Conservation (phyloP, 2,797 vertebrate genomes). For the Microcaecilia unicolor region DNA sequence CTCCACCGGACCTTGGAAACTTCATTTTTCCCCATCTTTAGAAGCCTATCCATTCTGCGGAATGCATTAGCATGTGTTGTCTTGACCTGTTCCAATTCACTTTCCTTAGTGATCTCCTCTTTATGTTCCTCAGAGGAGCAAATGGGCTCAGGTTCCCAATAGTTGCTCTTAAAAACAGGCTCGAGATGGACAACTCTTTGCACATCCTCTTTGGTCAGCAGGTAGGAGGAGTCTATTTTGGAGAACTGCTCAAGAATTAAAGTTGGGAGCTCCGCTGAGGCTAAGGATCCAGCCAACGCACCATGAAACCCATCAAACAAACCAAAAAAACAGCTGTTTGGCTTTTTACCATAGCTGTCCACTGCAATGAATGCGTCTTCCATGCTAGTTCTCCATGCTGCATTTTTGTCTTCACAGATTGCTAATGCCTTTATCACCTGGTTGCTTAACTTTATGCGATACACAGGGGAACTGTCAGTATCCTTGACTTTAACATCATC, state of each 20-base stretch:
- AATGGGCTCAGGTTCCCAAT: slow-evolving; percentile 14
- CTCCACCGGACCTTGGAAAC: slow-evolving; percentile 43
- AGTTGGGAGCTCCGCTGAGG: slow-evolving; percentile 41
- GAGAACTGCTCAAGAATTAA: slow-evolving; percentile 47
- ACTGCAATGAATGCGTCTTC: slow-evolving; percentile 33
- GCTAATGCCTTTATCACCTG: slow-evolving; percentile 36
- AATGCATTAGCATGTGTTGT: slow-evolving; percentile 43
- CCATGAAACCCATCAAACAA: slow-evolving; percentile 39
- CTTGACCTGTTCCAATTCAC: slow-evolving; percentile 24
- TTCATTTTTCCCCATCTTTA: slow-evolving; percentile 43
- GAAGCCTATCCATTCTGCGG: slow-evolving; percentile 47
- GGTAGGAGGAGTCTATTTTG: slow-evolving; percentile 28
- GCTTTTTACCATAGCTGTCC: slow-evolving; percentile 34
- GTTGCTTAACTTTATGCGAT: slow-evolving; percentile 8
- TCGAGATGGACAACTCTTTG: slow-evolving; percentile 33
- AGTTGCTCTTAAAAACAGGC: slow-evolving; percentile 38
- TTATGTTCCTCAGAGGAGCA: slow-evolving; percentile 11
- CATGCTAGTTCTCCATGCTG: slow-evolving; percentile 29
- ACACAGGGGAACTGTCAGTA: not conserved
- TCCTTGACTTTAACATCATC: too few species aligned
- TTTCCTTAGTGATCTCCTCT: not conserved
- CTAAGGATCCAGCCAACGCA: slow-evolving; percentile 26
- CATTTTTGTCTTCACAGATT: slow-evolving; percentile 44
- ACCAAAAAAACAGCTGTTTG: slow-evolving; percentile 40
- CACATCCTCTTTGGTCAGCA: slow-evolving; percentile 22